Percentiles rank a stretch among this genome's conserved stretches.
Conservation (phyloP, 2,888 invertebrate species). For the Acrobeloides nanus region DNA sequence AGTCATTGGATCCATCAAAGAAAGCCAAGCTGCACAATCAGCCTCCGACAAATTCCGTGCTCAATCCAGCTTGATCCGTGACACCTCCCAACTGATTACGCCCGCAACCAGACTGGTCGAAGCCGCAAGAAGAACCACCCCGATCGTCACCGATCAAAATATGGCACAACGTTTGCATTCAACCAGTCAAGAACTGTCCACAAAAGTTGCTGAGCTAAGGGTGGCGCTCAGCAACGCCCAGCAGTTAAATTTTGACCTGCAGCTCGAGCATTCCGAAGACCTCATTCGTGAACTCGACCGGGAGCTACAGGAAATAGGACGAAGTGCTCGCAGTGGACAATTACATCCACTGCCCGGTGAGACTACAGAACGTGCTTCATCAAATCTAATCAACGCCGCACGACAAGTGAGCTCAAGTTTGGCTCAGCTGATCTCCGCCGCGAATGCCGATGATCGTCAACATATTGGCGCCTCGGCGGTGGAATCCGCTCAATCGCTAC, state of each 20-base stretch:
- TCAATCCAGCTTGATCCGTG: slow-evolving; percentile 46
- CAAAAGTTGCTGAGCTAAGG: slow-evolving; percentile 64
- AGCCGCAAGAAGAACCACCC: slow-evolving; percentile 72
- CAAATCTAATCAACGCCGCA: slow-evolving; percentile 20
- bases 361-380: slow-evolving; percentile 22
- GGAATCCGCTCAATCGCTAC: slow-evolving; percentile 39
- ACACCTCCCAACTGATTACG: slow-evolving; percentile 42
- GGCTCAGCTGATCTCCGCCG: slow-evolving; percentile 77
- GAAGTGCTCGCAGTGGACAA: slow-evolving; percentile 59
- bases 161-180: slow-evolving; percentile 36
- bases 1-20: slow-evolving; percentile 52
- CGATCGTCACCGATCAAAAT: slow-evolving; percentile 70
- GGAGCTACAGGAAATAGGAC: slow-evolving; percentile 66
- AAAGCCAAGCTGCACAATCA: slow-evolving; percentile 30
- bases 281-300: slow-evolving; percentile 62
- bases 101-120: slow-evolving; percentile 65
- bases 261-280: slow-evolving; percentile 43
- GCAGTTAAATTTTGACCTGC: slow-evolving; percentile 58
- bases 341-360: slow-evolving; percentile 22
- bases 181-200: slow-evolving; percentile 62
- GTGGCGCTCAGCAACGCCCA: slow-evolving; percentile 62
- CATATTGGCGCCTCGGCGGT: slow-evolving; percentile 57
- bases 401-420: slow-evolving; percentile 65
- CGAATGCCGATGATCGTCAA: slow-evolving; percentile 71
- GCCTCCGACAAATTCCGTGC: slow-evolving; percentile 42